Evolutionary conservation across 2,797 vertebrate genomes (phyloP).

Genomic region (Acipenser transmontanus): DNA sequence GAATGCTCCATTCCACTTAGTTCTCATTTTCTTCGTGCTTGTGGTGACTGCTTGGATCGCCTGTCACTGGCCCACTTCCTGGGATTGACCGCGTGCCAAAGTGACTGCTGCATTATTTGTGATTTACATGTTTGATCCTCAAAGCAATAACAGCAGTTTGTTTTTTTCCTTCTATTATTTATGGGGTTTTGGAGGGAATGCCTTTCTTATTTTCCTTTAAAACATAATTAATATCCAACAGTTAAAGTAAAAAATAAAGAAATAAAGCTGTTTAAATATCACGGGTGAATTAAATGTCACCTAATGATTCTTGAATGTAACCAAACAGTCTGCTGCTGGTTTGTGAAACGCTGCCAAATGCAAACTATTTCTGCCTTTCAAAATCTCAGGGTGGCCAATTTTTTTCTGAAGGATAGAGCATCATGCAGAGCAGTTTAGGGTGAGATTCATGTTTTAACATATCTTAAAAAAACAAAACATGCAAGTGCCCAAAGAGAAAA

Average conservation of each 20-base stretch:
- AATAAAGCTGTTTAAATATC: constrained; percentile 31
- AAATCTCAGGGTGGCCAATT: constrained; percentile 52
- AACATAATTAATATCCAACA: not conserved
- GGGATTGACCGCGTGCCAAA: not conserved
- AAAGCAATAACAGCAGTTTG: not conserved
- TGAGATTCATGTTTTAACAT: not conserved
- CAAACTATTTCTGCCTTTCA: constrained; percentile 54
- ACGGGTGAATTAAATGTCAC: constrained; percentile 43
- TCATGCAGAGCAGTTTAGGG: not conserved
- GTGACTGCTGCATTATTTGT: not conserved
- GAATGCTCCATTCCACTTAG: constrained; percentile 31
- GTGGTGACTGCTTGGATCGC: constrained; percentile 39
- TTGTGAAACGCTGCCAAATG: constrained; percentile 40
- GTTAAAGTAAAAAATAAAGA: not conserved
- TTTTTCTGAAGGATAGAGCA: constrained; percentile 8
- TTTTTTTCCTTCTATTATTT: not conserved
- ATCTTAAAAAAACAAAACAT: not conserved
- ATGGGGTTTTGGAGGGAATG: too few relatives aligned
- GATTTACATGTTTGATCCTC: not conserved
- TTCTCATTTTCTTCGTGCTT: constrained; percentile 45
- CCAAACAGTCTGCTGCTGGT: constrained; percentile 50
- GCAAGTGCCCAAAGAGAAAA: too few relatives aligned
- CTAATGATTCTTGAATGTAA: constrained; percentile 54
- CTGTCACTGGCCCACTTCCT: constrained; percentile 30
- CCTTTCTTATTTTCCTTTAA: too few relatives aligned